Conservation (phyloP, 2,113 vertebrate species). For the Engystomops pustulosus region DNA sequence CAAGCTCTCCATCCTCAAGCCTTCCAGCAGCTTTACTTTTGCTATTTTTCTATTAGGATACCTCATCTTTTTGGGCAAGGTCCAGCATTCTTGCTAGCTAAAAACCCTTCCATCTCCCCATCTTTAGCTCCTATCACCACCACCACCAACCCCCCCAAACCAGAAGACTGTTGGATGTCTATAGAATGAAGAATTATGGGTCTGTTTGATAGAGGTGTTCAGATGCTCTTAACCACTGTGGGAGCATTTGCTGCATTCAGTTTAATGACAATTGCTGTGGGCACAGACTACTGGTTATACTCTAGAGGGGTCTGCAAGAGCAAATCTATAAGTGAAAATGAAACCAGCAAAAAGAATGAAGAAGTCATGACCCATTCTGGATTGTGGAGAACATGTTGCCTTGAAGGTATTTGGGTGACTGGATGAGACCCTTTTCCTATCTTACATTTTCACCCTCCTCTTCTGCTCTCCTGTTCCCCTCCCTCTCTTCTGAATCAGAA, state of each 20-base stretch:
- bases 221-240: slow-evolving; percentile 99
- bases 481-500: slow-evolving; percentile 64
- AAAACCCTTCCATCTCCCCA: slow-evolving; percentile 34
- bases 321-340: slow-evolving; percentile 95
- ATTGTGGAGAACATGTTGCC: slow-evolving; percentile 98
- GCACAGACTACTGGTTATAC: slow-evolving; percentile 99
- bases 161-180: slow-evolving; percentile 96
- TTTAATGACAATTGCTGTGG: slow-evolving; percentile 98
- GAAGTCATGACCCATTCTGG: slow-evolving; percentile 99
- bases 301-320: slow-evolving; percentile 96
- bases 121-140: slow-evolving; percentile 78
- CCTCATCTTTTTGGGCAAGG: slow-evolving; percentile 48
- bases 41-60: slow-evolving; percentile 55
- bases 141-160: slow-evolving; percentile 78
- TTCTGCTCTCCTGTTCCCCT: slow-evolving; percentile 56
- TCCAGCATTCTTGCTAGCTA: slow-evolving; percentile 51
- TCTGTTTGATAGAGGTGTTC: slow-evolving; percentile 98
- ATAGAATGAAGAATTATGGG: slow-evolving; percentile 99
- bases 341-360: slow-evolving; percentile 99
- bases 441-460: slow-evolving; percentile 65
- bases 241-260: slow-evolving; percentile 99
- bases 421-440: slow-evolving; percentile 59
- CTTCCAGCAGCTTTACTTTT: slow-evolving; percentile 56
- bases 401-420: slow-evolving; percentile 87
- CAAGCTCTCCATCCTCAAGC: slow-evolving; percentile 52